phyloP scores from a whole-genome alignment of 2,113 vertebrate species.

The Mystacornis crossleyi region DNA sequence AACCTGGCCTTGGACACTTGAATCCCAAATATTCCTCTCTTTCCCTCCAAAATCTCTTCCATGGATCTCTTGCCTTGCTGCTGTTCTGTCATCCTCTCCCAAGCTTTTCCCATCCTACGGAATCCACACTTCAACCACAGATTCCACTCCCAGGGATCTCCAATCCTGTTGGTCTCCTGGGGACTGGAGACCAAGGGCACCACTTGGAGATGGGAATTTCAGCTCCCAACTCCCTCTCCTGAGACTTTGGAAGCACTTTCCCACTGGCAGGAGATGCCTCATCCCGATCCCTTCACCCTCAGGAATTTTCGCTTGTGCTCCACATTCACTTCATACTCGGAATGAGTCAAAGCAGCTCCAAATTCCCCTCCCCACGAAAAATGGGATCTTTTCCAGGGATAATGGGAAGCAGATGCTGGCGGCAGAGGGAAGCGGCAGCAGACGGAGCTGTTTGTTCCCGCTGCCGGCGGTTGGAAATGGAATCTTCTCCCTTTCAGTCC shows the following conservation, averaged over 20 bases:
- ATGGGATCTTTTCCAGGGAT: constrained; percentile 3
- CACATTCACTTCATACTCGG: background rate
- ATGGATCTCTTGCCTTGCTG: background rate
- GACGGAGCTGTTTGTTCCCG: background rate
- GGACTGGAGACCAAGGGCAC: background rate
- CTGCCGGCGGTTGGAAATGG: background rate
- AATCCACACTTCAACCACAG: background rate
- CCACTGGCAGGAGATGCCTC: background rate
- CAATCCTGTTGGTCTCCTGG: background rate
- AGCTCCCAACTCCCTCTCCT: too few relatives aligned
- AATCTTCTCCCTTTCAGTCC: background rate
- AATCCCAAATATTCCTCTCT: background rate
- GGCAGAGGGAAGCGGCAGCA: background rate
- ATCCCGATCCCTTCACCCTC: background rate
- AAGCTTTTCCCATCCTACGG: background rate
- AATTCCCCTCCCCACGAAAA: background rate
- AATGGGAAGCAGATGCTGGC: constrained; percentile 55
- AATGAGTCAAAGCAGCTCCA: background rate
- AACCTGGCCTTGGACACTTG: background rate
- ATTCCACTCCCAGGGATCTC: background rate
- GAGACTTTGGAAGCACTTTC: background rate
- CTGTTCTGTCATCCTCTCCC: background rate
- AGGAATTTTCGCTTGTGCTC: background rate
- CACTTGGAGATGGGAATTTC: background rate
- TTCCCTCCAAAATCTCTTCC: background rate